Base-by-base conservation (phyloP, 2,113 vertebrate species). In the Dicentrarchus labrax region DNA sequence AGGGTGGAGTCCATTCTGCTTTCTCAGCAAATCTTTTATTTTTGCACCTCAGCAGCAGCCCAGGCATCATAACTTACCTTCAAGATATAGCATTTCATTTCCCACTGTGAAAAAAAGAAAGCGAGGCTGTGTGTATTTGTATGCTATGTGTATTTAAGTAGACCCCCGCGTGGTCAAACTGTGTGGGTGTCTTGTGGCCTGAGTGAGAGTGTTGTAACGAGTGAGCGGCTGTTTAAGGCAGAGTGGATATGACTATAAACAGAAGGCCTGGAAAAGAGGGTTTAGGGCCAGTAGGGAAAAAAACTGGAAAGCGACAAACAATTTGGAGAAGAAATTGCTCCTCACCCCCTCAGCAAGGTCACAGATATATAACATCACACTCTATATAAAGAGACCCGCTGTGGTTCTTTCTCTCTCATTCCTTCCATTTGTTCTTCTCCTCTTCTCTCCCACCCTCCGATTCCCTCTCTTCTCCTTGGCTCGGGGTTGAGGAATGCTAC, bases 401-500 rank as follows among this genome's bases (percentile, higher is more conserved):
- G 85, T 74, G 84, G 78, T 84, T 90, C 73, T 64, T 54, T 70
- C 69, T 77, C 66, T 77, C 64, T 88, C 68, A 78, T 85, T 91
- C 85, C 73, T 88, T 89, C 84, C 77, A 83, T 88, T 87, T 78
- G 76, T 83, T 80, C 80, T 59, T 57, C 84, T 76, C 76, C 57
- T 38, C 50, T 22, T 22, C 70, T 41, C 48, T 21, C 76, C 72
- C 39, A 30, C 36, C 38, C 8, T 57, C 24, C 21, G 0, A 75
- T 84, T 13, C 87, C 77, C 83, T 84, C 79, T 86, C 87, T 87
- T 84, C 90, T 80, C 70, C 2, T 64, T 90, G 89, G 89, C 89
- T 91, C 89, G 59, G 78, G 77, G 78, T 30, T 79, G 68, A 86
- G 89, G 94, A 95, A 95, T 94, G 94, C 89, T 94, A 87, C 89